phyloP scores from a whole-genome alignment of 2,888 invertebrate species.

The Blomia tropicalis region DNA sequence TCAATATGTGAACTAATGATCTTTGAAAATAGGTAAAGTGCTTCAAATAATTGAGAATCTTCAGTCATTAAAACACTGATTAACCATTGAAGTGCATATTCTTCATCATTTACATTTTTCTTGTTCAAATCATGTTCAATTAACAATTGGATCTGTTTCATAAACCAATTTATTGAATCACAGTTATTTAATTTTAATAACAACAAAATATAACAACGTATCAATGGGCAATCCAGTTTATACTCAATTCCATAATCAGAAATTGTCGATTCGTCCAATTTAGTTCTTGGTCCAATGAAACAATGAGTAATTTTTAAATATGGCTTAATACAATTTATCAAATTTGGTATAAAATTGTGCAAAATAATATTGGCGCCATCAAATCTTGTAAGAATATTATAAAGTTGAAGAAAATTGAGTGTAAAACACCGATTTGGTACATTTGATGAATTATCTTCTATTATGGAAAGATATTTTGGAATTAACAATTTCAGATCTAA shows the following conservation, averaged over 20 bases:
- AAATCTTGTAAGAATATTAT: background rate
- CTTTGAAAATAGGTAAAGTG: background rate
- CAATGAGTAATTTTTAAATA: background rate
- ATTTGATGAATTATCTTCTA: background rate
- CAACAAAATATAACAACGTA: constrained; percentile 2
- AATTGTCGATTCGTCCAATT: background rate
- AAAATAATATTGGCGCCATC: background rate
- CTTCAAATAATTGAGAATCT: constrained; percentile 1
- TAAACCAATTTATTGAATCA: background rate
- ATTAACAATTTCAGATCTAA: background rate
- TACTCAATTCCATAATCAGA: background rate
- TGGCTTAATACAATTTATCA: no score
- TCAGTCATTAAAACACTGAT: constrained; percentile 5
- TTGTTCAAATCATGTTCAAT: no score
- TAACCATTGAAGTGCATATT: background rate
- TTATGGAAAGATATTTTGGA: background rate
- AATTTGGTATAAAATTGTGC: background rate
- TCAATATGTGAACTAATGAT: no score
- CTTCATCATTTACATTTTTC: background rate
- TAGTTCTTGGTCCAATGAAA: background rate
- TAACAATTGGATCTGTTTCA: background rate
- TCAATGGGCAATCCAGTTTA: background rate
- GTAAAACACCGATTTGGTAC: background rate
- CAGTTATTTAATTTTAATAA: background rate
- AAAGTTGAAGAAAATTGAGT: background rate